Conservation (phyloP, 2,888 invertebrate genomes). For the Epiperipatus broadwayi region DNA sequence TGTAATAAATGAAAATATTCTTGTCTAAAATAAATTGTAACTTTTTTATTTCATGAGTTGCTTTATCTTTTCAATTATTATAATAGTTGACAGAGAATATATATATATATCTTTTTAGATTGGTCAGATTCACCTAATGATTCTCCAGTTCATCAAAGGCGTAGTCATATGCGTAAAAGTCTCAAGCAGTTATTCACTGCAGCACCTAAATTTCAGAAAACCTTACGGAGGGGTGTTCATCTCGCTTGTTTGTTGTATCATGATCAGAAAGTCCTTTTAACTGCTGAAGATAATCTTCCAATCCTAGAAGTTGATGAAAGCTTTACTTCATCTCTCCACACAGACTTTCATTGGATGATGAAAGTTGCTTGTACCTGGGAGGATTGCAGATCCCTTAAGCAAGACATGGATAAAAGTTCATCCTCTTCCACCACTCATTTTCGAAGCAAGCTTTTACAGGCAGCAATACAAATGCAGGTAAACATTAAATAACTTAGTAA, state of each 20-base stretch:
- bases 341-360: slow-evolving; percentile 94
- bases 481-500: no score
- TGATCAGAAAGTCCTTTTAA: slow-evolving; percentile 85
- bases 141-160: slow-evolving; percentile 41
- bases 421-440: slow-evolving; percentile 73
- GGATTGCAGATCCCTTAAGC: slow-evolving; percentile 70
- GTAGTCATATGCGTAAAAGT: slow-evolving; percentile 44
- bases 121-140: no score
- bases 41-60: no score
- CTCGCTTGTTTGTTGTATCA: slow-evolving; percentile 79
- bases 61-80: no score
- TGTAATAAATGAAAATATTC: no score
- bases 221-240: slow-evolving; percentile 76
- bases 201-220: slow-evolving; percentile 89
- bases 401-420: slow-evolving; percentile 82
- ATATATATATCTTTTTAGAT: no score
- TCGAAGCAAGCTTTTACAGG: slow-evolving; percentile 71
- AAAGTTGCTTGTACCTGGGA: slow-evolving; percentile 95
- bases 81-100: no score
- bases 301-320: slow-evolving; percentile 93
- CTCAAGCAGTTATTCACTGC: slow-evolving; percentile 87
- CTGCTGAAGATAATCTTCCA: slow-evolving; percentile 89
- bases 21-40: no score
- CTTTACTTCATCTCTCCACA: slow-evolving; percentile 66
- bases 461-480: slow-evolving; percentile 68